These are phyloP conservation scores for Cydia strobilella DNA, from an alignment of 1,140 invertebrate species.

Conservation along the genomic window DNA sequence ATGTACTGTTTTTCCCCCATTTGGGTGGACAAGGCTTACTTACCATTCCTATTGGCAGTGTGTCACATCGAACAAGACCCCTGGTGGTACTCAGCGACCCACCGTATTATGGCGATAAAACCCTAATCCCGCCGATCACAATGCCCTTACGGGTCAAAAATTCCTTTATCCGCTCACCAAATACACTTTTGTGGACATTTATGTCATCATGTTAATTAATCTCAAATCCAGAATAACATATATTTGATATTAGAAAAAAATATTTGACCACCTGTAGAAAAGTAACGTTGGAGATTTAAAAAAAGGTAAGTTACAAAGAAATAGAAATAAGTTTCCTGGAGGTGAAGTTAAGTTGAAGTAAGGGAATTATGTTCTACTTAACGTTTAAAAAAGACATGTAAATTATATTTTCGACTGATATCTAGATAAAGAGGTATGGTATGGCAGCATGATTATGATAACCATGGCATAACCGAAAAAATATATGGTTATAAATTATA, in stretches of 20 bases:
- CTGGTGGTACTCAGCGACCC: constrained; percentile 42
- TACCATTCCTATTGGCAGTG: constrained; percentile 31
- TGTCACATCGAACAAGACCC: constrained; percentile 40
- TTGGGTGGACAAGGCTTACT: not conserved
- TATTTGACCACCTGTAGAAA: not conserved
- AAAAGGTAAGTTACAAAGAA: too few species aligned
- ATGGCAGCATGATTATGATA: too few species aligned
- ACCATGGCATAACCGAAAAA: too few species aligned
- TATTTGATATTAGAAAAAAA: not conserved
- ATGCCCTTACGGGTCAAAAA: constrained; percentile 60
- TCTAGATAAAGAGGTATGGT: too few species aligned
- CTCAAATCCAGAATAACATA: not conserved
- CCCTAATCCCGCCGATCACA: constrained; percentile 73
- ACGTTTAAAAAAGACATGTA: too few species aligned
- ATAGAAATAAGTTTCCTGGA: too few species aligned
- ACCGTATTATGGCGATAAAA: constrained; percentile 69
- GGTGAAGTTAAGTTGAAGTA: too few species aligned
- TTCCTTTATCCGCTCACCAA: constrained; percentile 58
- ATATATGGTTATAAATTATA: too few species aligned
- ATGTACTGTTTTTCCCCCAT: too few species aligned
- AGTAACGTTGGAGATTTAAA: too few species aligned
- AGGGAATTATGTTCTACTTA: too few species aligned
- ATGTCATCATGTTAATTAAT: not conserved
- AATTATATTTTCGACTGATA: too few species aligned
- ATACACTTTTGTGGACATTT: constrained; percentile 18